A percentile compares a stretch with the other conserved stretches of the same genome.
These are phyloP conservation scores for Eospalax fontanierii DNA, from an alignment of 2,797 vertebrate genomes.

Conservation along the genomic window DNA sequence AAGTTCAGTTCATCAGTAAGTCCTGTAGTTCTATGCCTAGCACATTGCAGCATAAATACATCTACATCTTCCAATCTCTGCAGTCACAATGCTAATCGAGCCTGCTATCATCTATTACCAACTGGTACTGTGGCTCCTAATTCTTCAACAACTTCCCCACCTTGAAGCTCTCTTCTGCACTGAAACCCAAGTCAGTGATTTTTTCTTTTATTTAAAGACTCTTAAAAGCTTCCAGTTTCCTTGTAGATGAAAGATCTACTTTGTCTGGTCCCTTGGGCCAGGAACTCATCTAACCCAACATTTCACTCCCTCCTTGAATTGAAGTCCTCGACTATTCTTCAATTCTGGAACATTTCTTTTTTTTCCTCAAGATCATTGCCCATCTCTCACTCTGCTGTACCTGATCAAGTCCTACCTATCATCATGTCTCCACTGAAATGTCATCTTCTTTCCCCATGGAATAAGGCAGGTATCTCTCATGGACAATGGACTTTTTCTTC, in stretches of 20 bases:
- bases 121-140: not conserved
- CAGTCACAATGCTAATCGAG: not conserved
- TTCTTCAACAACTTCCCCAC: not conserved
- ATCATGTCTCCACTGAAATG: not conserved
- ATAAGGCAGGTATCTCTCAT: not conserved
- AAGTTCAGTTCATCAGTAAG: conserved; percentile 2
- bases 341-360: not conserved
- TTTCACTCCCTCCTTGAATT: not conserved
- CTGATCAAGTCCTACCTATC: conserved; percentile 6
- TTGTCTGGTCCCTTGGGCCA: not conserved
- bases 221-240: not conserved
- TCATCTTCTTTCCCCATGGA: not conserved
- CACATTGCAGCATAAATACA: not conserved
- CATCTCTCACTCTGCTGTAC: not conserved
- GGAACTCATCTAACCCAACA: not conserved
- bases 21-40: conserved; percentile 14
- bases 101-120: no score
- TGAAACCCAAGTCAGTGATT: not conserved
- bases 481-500: conserved; percentile 16
- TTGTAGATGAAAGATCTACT: not conserved
- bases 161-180: not conserved
- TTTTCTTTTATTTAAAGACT: conserved; percentile 49
- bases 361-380: not conserved
- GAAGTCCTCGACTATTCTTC: not conserved
- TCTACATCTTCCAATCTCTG: not conserved